Percentiles rank a stretch among this genome's conserved stretches.
Conservation (phyloP, 1,140 invertebrate species). For the Leucophenga varia region DNA sequence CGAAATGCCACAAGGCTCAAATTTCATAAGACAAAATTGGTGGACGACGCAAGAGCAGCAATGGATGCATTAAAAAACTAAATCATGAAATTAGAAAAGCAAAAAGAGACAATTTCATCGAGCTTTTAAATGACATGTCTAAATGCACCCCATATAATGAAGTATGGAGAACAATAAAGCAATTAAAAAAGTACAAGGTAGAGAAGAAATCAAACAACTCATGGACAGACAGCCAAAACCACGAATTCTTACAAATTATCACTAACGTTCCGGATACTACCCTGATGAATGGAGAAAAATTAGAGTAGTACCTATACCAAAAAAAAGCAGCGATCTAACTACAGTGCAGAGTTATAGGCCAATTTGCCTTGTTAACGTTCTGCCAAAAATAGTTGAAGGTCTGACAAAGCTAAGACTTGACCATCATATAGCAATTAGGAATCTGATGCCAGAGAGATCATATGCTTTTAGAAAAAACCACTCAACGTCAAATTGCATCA, state of each 20-base stretch:
- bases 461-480: slow-evolving; percentile 2
- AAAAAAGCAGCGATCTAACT: neutral
- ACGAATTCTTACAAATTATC: neutral
- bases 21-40: neutral
- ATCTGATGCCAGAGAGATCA: neutral
- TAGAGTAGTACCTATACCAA: neutral
- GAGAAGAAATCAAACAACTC: neutral
- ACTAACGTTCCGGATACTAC: neutral
- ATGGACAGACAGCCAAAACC: neutral
- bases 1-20: neutral
- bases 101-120: neutral
- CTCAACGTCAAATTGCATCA: neutral
- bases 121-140: neutral
- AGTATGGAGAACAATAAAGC: too few species aligned
- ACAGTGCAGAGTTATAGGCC: neutral
- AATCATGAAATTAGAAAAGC: neutral
- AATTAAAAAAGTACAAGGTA: neutral
- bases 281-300: neutral
- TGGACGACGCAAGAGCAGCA: neutral
- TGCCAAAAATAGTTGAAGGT: too few species aligned
- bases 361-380: too few species aligned
- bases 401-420: too few species aligned
- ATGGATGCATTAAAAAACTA: neutral
- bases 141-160: too few species aligned
- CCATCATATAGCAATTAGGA: too few species aligned